phyloP scores from a whole-genome alignment of 1,140 invertebrate species.

The Asobara japonica region DNA sequence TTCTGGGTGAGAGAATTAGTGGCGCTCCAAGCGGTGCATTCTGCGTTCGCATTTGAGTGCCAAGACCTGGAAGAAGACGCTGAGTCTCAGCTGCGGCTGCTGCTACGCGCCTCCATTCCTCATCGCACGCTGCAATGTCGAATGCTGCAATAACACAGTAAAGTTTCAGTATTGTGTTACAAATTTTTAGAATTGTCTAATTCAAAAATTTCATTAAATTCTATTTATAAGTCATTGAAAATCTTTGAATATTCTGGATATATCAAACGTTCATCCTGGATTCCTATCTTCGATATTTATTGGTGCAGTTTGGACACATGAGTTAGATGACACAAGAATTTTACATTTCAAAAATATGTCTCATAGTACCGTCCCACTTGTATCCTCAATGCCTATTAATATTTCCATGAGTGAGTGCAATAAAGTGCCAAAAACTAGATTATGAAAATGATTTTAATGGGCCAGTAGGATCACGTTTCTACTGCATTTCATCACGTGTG shows the following conservation, averaged over 20 bases:
- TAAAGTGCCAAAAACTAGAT: neutral
- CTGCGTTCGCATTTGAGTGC: slow-evolving; percentile 73
- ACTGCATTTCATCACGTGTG: neutral
- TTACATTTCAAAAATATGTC: too few species aligned
- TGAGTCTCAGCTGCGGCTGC: slow-evolving; percentile 79
- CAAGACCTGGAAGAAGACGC: slow-evolving; percentile 75
- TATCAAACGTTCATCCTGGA: too few species aligned
- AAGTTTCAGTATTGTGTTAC: neutral
- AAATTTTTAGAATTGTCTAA: too few species aligned
- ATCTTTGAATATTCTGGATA: too few species aligned
- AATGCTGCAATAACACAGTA: slow-evolving; percentile 48
- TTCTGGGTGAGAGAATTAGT: slow-evolving; percentile 86
- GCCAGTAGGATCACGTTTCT: neutral
- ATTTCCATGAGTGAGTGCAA: neutral
- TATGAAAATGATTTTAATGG: neutral
- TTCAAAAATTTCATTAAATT: too few species aligned
- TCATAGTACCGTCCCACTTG: neutral
- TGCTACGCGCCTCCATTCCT: slow-evolving; percentile 81
- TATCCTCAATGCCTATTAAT: neutral
- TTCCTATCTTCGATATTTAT: too few species aligned
- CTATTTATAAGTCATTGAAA: too few species aligned
- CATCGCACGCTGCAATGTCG: slow-evolving; percentile 74
- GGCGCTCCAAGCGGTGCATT: slow-evolving; percentile 82
- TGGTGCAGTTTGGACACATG: too few species aligned
- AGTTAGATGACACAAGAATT: too few species aligned